These are phyloP conservation scores for Dicranocentrus wangi DNA, from an alignment of 2,888 invertebrate genomes.

Conservation along the genomic window DNA sequence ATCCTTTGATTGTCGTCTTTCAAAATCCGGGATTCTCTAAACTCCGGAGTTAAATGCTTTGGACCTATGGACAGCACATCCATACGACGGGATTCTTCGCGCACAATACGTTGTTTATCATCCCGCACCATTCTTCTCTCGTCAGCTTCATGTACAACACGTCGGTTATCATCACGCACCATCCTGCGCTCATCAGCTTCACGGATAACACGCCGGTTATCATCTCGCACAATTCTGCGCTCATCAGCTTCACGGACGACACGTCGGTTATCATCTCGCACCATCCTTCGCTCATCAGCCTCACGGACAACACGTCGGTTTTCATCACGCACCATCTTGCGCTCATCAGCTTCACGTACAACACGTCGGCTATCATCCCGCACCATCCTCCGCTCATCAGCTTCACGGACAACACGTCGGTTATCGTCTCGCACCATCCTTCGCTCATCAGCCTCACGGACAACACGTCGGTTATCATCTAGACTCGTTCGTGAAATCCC, in stretches of 20 bases:
- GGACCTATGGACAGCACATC: slow-evolving; percentile 16
- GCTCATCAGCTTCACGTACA: slow-evolving; percentile 10
- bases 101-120: slow-evolving; percentile 5
- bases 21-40: slow-evolving; percentile 11
- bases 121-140: slow-evolving; percentile 32
- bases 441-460: slow-evolving; percentile 9
- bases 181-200: slow-evolving; percentile 18
- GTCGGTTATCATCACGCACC: slow-evolving; percentile 24
- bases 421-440: not conserved
- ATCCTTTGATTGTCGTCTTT: slow-evolving; percentile 32
- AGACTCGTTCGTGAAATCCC: not conserved
- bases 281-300: slow-evolving; percentile 17
- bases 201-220: slow-evolving; percentile 38
- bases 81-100: not conserved
- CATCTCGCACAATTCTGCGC: slow-evolving; percentile 27
- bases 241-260: slow-evolving; percentile 38
- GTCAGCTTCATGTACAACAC: slow-evolving; percentile 26
- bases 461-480: slow-evolving; percentile 37
- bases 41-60: slow-evolving; percentile 27
- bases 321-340: slow-evolving; percentile 34
- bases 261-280: slow-evolving; percentile 40
- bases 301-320: slow-evolving; percentile 10
- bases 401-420: too few relatives aligned
- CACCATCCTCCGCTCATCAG: slow-evolving; percentile 31
- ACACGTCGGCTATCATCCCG: slow-evolving; percentile 19